phyloP scores from a whole-genome alignment of 2,113 vertebrate species.

The Clinocottus analis region DNA sequence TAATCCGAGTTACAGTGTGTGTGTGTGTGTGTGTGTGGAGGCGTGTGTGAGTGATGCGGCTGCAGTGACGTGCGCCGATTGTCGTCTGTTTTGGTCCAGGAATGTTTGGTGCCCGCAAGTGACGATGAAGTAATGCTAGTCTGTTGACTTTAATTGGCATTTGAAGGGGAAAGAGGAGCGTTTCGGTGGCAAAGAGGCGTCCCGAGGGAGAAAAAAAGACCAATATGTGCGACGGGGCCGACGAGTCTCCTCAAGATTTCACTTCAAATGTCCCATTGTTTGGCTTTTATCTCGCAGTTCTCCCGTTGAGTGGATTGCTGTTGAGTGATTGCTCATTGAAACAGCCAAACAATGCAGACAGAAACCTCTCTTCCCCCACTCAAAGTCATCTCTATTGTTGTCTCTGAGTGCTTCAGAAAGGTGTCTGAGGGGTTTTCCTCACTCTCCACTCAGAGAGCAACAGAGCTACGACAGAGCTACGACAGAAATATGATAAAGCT shows the following conservation, averaged over 20 bases:
- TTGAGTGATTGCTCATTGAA: slow-evolving; percentile 61
- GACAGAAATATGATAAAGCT: too few relatives aligned
- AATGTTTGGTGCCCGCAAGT: neutral
- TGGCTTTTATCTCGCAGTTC: slow-evolving; percentile 41
- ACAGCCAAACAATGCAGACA: slow-evolving; percentile 48
- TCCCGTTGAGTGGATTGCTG: slow-evolving; percentile 36
- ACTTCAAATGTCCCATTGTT: slow-evolving; percentile 26
- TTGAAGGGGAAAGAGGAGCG: neutral
- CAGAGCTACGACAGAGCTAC: too few relatives aligned
- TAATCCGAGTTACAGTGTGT: slow-evolving; percentile 67
- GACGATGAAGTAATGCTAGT: slow-evolving; percentile 34
- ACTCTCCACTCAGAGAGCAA: neutral
- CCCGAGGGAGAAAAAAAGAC: neutral
- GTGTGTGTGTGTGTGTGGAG: slow-evolving; percentile 13
- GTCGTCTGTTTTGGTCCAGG: slow-evolving; percentile 26
- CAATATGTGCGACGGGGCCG: neutral
- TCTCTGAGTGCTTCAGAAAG: slow-evolving; percentile 32
- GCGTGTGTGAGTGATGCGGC: slow-evolving; percentile 45
- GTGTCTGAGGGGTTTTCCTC: neutral
- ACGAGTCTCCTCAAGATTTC: neutral
- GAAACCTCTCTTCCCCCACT: slow-evolving; percentile 12
- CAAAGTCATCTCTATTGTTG: slow-evolving; percentile 51
- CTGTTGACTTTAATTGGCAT: slow-evolving; percentile 34
- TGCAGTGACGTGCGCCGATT: slow-evolving; percentile 36
- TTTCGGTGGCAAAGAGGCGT: slow-evolving; percentile 8